Base-by-base conservation (phyloP, 2,797 vertebrate genomes). In the Coregonus sp. region DNA sequence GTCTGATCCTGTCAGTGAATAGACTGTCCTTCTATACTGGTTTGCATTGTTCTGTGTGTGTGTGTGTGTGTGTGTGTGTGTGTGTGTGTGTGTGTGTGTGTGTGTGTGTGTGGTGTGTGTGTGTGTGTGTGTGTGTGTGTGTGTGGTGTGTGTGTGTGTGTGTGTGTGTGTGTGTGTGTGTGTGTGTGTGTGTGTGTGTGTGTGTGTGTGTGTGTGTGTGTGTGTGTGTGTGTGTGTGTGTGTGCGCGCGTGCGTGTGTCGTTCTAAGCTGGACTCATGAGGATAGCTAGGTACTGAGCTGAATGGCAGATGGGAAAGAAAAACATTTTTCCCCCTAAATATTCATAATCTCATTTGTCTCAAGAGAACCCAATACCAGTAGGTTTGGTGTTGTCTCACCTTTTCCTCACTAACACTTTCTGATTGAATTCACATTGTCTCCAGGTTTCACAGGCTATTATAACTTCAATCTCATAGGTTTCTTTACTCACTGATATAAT, bases 1-100 rank as follows among this genome's bases (percentile, higher is more conserved):
- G 79, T 81, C 78, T 80, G 14, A 83, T 82, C 84, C 83, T 84
- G 86, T 84, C 75, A 82, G 77, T 82, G 78, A 85, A 82, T 82
- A 81, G 72, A 75, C 73, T 79, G 78, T 81, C 78, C 81, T 75
- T 79, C 71, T 51, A 6, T 5, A 31, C 33, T 5, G 35, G 78
- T 80, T 61, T 78, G 74, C 77, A 82, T 86, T 86, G 78, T 82
- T 76, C 25, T 52, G 50, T 56, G 20, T 56, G 12, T 73, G 5
- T 54, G 5, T 56, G 25, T 72, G 29, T 56, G 50, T 31, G 71
- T 72, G 70, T 72, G 70, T 54, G 70, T 72, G 50, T 52, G 47
- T 72, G 12, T 72, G 70, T 56, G n/a, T 71, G 70, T 71, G 70
- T 50, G 70, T 71, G 70, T 51, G 37, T 71, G 40, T 71, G 70